Base-by-base conservation (phyloP, 2,113 vertebrate genomes). In the Ardeotis arabs region DNA sequence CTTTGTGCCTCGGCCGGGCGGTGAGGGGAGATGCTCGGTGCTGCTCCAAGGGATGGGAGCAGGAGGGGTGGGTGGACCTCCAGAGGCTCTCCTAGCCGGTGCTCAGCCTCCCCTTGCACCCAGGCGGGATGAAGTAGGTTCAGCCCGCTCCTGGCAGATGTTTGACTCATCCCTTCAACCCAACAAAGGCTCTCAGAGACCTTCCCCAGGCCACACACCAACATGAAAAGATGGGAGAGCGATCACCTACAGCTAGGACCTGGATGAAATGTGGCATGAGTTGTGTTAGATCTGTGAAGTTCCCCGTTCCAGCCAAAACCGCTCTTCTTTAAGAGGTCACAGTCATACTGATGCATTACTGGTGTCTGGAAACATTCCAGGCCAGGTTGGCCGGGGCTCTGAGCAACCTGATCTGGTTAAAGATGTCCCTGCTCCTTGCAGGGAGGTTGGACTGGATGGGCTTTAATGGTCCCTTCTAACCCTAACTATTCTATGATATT, bases 101-200 rank as follows among this genome's bases (percentile, higher is more conserved):
- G 3, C 14, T 59, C n/a, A 45, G 45, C 29, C 27, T 85, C 15
- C 19, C 2, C 17, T 41, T 62, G 31, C 41, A n/a, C 28, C 27
- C 5, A 44, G 25, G 8, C 16, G 13, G 22, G 12, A 91, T 55
- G 55, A 79, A 85, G 20, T 17, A 3, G 10, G 17, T 18, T 84
- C 60, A 29, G n/a, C 1, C 1, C 3, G 4, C 15, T 81, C 53
- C 64, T 4, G 6, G 3, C 12, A 25, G 22, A 14, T 83, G 20
- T 55, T 66, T 84, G n/a, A n/a, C 28, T 83, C 45, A n/a, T 23
- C 15, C 14, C 9, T 59, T 91, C 50, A 41, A 28, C 28, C 7
- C 29, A 18, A 0, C 0, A 0, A 76, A 17, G 28, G 17, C 8
- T 41, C 25, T 73, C 6, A 0, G 1, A 45, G 70, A 37, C 59